Percentiles rank a stretch among this genome's conserved stretches.
These are phyloP conservation scores for Pholis gunnellus DNA, from an alignment of 2,113 vertebrate genomes.

Conservation along the genomic window DNA sequence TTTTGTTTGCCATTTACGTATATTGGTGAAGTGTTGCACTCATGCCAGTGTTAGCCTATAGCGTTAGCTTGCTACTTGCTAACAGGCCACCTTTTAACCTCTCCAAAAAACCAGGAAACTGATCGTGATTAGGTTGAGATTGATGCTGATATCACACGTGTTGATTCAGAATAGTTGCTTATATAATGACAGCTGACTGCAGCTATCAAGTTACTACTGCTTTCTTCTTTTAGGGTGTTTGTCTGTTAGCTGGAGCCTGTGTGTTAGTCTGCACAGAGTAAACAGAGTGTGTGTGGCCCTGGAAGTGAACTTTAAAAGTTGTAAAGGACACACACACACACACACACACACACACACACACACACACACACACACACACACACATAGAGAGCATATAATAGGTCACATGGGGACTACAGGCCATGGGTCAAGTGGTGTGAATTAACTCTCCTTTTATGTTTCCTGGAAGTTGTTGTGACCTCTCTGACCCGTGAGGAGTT, in stretches of 20 bases:
- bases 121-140: slow-evolving; percentile 35
- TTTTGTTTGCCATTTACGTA: no score
- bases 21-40: background rate
- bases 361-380: slow-evolving; percentile 17
- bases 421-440: slow-evolving; percentile 78
- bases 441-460: slow-evolving; percentile 69
- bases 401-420: slow-evolving; percentile 56
- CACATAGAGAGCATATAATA: slow-evolving; percentile 35
- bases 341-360: slow-evolving; percentile 8
- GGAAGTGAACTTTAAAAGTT: slow-evolving; percentile 21
- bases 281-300: background rate
- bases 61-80: slow-evolving; percentile 77
- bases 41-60: slow-evolving; percentile 55
- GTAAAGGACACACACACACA: background rate
- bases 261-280: slow-evolving; percentile 15
- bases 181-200: background rate
- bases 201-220: background rate
- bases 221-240: background rate
- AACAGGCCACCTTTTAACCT: slow-evolving; percentile 75
- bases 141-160: slow-evolving; percentile 29
- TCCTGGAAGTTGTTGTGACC: slow-evolving; percentile 76
- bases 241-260: slow-evolving; percentile 25
- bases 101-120: slow-evolving; percentile 73
- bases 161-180: background rate
- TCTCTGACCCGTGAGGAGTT: slow-evolving; percentile 53